phyloP scores from a whole-genome alignment of 2,797 vertebrate genomes.

The Propithecus deckenii region DNA sequence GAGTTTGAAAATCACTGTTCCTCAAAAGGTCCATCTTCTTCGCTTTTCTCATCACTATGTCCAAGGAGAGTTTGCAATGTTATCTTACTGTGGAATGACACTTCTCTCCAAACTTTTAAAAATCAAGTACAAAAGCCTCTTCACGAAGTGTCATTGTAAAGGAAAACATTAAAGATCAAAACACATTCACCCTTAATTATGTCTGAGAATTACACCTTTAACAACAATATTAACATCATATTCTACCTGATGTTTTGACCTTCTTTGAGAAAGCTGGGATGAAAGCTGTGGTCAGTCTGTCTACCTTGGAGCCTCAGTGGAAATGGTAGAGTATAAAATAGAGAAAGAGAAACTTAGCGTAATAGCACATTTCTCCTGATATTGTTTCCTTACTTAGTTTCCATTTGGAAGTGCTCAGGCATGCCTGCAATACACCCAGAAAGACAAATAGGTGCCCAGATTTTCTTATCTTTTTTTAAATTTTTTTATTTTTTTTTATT shows the following conservation, averaged over 20 bases:
- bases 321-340: neutral
- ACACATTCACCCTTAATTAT: neutral
- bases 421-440: too few species aligned
- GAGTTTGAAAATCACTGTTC: slow-evolving; percentile 67
- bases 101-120: neutral
- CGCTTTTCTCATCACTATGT: slow-evolving; percentile 50
- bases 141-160: neutral
- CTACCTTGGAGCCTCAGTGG: neutral
- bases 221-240: neutral
- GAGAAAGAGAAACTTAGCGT: neutral
- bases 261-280: neutral
- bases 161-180: neutral
- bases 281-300: neutral
- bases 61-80: slow-evolving; percentile 48
- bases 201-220: neutral
- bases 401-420: rapidly evolving
- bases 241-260: neutral
- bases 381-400: neutral
- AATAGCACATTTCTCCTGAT: neutral
- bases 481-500: too few species aligned
- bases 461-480: too few species aligned
- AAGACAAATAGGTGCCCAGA: neutral
- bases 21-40: slow-evolving; percentile 59
- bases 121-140: neutral
- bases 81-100: neutral